Conservation (phyloP, 1,140 invertebrate genomes). For the Tetramorium alpestre region DNA sequence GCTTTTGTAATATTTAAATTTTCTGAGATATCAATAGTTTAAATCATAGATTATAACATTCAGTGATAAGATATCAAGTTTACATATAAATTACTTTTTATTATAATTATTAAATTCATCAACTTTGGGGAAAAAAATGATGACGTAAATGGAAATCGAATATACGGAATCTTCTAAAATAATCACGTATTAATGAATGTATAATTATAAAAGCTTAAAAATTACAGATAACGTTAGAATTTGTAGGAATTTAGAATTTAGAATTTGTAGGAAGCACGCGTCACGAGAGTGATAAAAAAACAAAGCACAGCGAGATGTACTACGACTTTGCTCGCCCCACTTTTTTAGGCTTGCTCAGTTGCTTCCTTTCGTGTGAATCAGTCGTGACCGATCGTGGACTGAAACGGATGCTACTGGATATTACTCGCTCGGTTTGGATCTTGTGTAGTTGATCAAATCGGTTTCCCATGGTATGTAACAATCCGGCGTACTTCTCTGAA, state of each 20-base stretch:
- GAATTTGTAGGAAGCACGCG: neutral
- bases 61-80: neutral
- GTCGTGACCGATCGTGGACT: neutral
- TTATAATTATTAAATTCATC: neutral
- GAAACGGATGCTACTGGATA: neutral
- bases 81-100: neutral
- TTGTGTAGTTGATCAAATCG: neutral
- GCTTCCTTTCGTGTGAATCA: slow-evolving; percentile 9
- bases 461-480: neutral
- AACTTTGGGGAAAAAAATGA: neutral
- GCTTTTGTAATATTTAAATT: neutral
- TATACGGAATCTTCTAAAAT: neutral
- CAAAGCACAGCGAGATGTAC: neutral
- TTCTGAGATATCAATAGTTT: neutral
- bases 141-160: neutral
- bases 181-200: neutral
- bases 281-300: neutral
- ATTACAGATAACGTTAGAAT: neutral
- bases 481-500: neutral
- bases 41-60: neutral
- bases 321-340: slow-evolving; percentile 3
- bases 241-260: neutral
- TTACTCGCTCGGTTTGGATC: neutral
- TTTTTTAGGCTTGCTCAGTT: neutral
- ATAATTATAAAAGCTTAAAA: neutral